Evolutionary conservation across 2,888 invertebrate genomes (phyloP).

Genomic region (Deroplatys truncata): DNA sequence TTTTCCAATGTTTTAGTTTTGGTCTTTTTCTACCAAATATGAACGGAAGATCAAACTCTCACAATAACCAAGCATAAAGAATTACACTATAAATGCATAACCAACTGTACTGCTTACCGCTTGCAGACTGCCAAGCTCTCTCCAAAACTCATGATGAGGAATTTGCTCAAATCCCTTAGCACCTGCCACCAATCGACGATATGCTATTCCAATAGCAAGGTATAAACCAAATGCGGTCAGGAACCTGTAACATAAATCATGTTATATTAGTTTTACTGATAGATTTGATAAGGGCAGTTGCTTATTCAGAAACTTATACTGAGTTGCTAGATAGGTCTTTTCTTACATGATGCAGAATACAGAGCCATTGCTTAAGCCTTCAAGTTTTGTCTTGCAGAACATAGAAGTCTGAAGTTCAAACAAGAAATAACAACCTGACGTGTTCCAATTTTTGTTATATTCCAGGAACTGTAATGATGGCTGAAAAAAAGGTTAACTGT

Average conservation of each 20-base stretch:
- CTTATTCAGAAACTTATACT: not conserved
- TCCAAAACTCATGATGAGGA: constrained; percentile 18
- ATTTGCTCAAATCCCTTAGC: constrained; percentile 24
- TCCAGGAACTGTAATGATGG: not conserved
- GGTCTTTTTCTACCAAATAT: too few species aligned
- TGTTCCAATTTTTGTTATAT: not conserved
- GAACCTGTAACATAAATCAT: not conserved
- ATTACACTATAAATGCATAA: too few species aligned
- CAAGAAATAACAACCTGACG: not conserved
- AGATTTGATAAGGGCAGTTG: not conserved
- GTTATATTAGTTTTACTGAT: not conserved
- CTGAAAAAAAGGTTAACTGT: not conserved
- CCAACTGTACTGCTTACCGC: constrained; percentile 2
- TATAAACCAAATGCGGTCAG: not conserved
- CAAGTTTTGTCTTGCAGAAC: not conserved
- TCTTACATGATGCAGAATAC: constrained; percentile 16
- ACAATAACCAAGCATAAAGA: too few species aligned
- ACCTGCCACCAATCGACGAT: constrained; percentile 9
- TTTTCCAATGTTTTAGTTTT: too few species aligned
- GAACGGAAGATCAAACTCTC: too few species aligned
- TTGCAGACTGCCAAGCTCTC: constrained; percentile 11
- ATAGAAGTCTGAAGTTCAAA: not conserved
- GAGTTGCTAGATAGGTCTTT: not conserved
- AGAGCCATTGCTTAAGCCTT: constrained; percentile 11
- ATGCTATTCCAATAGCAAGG: constrained; percentile 6